These are phyloP conservation scores for Hippocampus guttulatus DNA, from an alignment of 2,113 vertebrate species.

Conservation along the genomic window DNA sequence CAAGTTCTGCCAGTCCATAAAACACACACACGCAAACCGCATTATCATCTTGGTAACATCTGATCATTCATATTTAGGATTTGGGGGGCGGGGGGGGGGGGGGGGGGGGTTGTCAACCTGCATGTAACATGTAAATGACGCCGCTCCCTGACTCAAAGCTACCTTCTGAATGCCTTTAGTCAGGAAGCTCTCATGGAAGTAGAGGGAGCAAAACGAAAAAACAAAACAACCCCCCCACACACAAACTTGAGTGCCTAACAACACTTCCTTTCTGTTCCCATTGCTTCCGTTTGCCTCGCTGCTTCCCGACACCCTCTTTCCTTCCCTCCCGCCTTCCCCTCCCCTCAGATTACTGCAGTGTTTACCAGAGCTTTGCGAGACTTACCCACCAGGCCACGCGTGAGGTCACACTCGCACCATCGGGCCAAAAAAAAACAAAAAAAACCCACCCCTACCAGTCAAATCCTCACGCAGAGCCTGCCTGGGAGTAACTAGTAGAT, in stretches of 20 bases:
- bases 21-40: neutral
- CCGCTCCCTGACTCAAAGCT: slow-evolving; percentile 5
- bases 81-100: neutral
- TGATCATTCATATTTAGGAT: neutral
- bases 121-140: neutral
- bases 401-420: slow-evolving; percentile 56
- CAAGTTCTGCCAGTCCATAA: neutral
- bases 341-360: slow-evolving; percentile 65
- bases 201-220: slow-evolving; percentile 1
- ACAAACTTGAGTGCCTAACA: slow-evolving; percentile 16
- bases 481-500: slow-evolving; percentile 13
- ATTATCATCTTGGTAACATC: neutral
- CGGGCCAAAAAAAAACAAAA: slow-evolving; percentile 45
- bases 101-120: neutral
- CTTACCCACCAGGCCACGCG: slow-evolving; percentile 60
- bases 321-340: neutral
- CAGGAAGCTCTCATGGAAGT: slow-evolving; percentile 25
- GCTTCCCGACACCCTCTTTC: neutral
- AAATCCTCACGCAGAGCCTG: slow-evolving; percentile 55
- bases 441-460: slow-evolving; percentile 44
- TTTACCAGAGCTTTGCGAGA: slow-evolving; percentile 66
- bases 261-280: neutral
- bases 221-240: too few relatives aligned
- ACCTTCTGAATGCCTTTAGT: slow-evolving; percentile 27
- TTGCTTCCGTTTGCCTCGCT: neutral